Percentiles rank a stretch among this genome's conserved stretches.
These are phyloP conservation scores for Patella ulyssiponensis DNA, from an alignment of 2,888 invertebrate genomes.

Conservation along the genomic window DNA sequence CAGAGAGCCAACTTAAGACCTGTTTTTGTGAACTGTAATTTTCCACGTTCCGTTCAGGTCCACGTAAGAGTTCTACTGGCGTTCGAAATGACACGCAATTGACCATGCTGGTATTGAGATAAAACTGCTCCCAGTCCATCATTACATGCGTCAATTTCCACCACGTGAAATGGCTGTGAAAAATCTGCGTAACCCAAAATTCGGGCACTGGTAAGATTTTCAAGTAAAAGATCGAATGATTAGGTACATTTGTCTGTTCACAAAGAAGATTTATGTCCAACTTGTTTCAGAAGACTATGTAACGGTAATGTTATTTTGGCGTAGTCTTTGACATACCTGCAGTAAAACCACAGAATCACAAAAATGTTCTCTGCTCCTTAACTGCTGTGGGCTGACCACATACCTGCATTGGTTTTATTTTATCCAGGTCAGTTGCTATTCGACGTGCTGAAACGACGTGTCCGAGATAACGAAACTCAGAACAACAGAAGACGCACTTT, in stretches of 20 bases:
- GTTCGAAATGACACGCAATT: too few species aligned
- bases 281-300: too few species aligned
- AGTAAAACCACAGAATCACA: constrained; percentile 11
- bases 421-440: constrained; percentile 19
- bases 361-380: constrained; percentile 19
- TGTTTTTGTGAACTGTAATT: constrained; percentile 34
- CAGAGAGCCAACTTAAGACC: constrained; percentile 35
- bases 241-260: too few species aligned
- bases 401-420: not conserved
- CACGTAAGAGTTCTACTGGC: constrained; percentile 20
- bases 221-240: too few species aligned
- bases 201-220: constrained; percentile 6
- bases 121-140: constrained; percentile 25
- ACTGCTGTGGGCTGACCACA: constrained; percentile 12
- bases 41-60: constrained; percentile 12
- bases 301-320: too few species aligned
- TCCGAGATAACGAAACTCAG: constrained; percentile 13
- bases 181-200: constrained; percentile 23
- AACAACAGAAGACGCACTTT: constrained; percentile 18
- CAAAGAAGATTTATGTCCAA: too few species aligned
- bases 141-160: not conserved
- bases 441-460: constrained; percentile 12
- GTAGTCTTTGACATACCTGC: too few species aligned
- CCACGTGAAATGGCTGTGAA: constrained; percentile 5
- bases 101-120: constrained; percentile 16